Evolutionary conservation across 1,140 invertebrate species (phyloP), one percentile per base, ranked within the genome.

Genomic region (Cydia strobilella): DNA sequence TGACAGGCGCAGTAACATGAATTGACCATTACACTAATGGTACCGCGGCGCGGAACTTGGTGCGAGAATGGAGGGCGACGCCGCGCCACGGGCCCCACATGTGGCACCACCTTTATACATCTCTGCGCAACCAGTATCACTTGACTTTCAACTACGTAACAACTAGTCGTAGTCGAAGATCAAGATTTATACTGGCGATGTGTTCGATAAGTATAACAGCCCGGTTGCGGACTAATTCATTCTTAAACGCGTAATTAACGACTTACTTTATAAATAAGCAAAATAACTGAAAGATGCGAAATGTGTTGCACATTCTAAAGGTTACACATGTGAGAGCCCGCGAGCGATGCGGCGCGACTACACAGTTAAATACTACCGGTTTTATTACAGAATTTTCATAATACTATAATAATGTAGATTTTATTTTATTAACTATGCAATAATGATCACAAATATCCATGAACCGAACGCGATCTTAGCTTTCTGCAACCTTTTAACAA

Each of bases 371-470:
- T 77, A 82, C 80, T 80, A 80, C 78, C 86, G 83, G 82, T 79
- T 84, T 84, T 75, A 75, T 77, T 84, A 84, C 83, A 84, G 82
- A 82, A 78, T 81, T 81, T 80, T 76, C 59, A 74, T 76, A 81
- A 85, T 84, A 84, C 81, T 81, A 84, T 81, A 80, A 82, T 85
- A 86, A 84, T 86, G 85, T 84, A 86, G 81, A 82, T 84, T 87
- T 84, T 84, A 82, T 86, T 84, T 82, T 85, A 87, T 84, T 82
- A 89, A 87, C 86, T 90, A 90, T 90, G 86, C 84, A 89, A 84
- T 86, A 83, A 90, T 86, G 87, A 89, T 90, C 89, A 92, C 89
- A 89, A 82, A 86, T 86, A 87, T 85, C 87, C 85, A 86, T 85
- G 81, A 85, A 86, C 83, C 88, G 81, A 86, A 91, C 88, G 86